These are phyloP conservation scores for Plumapathes pennacea DNA, from an alignment of 92 coral and sea anemone species.

Conservation along the genomic window DNA sequence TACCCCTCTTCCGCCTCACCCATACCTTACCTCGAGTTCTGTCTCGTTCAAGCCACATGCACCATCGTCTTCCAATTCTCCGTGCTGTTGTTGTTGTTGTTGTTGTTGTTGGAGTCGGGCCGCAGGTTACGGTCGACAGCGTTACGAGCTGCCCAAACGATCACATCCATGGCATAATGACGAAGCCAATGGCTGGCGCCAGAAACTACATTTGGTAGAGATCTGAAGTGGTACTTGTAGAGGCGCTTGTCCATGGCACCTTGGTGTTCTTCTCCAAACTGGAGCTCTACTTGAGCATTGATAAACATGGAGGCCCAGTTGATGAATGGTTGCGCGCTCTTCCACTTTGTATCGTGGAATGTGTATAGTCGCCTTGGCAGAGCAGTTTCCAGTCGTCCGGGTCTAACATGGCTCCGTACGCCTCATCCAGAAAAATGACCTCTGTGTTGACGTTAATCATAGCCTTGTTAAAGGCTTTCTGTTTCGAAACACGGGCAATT, in stretches of 20 bases:
- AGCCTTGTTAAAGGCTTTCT: slow-evolving; percentile 11
- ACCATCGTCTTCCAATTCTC: too few species aligned
- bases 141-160: slow-evolving; percentile 62
- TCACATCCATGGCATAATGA: slow-evolving; percentile 39
- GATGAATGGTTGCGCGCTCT: too few species aligned
- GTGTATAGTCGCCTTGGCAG: slow-evolving; percentile 47
- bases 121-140: too few species aligned
- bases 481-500: not conserved
- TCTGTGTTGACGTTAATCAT: slow-evolving; percentile 2
- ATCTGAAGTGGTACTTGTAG: slow-evolving; percentile 19
- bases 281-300: slow-evolving; percentile 41
- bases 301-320: too few species aligned
- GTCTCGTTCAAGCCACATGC: too few species aligned
- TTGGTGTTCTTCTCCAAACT: slow-evolving; percentile 30
- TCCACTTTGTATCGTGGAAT: slow-evolving; percentile 41
- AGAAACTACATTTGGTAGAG: slow-evolving; percentile 15
- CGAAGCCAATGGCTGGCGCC: slow-evolving; percentile 45
- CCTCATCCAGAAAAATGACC: slow-evolving; percentile 21
- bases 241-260: slow-evolving; percentile 44
- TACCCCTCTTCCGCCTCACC: too few species aligned
- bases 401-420: too few species aligned
- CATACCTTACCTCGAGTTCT: too few species aligned
- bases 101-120: too few species aligned
- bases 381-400: slow-evolving; percentile 51
- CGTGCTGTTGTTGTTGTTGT: too few species aligned